Base-by-base conservation (phyloP, 2,888 invertebrate genomes). In the Dinocampus coccinellae region DNA sequence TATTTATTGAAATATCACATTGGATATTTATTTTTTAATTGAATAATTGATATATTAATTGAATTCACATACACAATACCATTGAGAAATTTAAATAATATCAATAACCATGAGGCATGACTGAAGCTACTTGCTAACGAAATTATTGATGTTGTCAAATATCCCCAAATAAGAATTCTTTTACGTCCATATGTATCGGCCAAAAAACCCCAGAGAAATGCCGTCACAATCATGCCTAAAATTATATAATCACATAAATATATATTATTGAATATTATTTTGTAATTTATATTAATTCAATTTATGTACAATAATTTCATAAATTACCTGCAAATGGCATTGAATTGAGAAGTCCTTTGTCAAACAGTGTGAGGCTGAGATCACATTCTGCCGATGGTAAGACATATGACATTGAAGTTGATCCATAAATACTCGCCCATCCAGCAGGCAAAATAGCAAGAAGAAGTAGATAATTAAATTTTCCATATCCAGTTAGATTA, bases 301-400 rank as follows among this genome's bases (percentile, higher is more conserved):
- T n/a, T n/a, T n/a, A n/a, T n/a, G n/a, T n/a, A n/a, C n/a, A n/a
- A n/a, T n/a, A n/a, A n/a, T 58, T 20, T 29, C 29, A 16, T 1
- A 85, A 52, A 9, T 84, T 76, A 90, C 90, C 90, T 79, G 90
- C 84, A 82, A 90, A 91, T 24, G 91, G 89, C 77, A 91, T 84
- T 0, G 91, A 91, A 0, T 90, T 90, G 9, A 91, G 88, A 6
- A 90, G 88, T 0, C 91, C 91, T 79, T 90, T 91, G 83, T 91
- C 89, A 2, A 88, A 84, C 75, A 90, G 85, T 7, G 84, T 87
- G 77, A 91, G 85, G 7, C 84, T 81, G 34, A 91, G 88, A 79
- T 91, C 91, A 77, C 91, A 91, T 52, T 89, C 89, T 20, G 90
- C 89, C 1, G 90, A 90, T 0, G 90, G 90, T 53, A 90, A 87